Conservation (phyloP, 1,140 invertebrate species). For the Hirudo medicinalis region DNA sequence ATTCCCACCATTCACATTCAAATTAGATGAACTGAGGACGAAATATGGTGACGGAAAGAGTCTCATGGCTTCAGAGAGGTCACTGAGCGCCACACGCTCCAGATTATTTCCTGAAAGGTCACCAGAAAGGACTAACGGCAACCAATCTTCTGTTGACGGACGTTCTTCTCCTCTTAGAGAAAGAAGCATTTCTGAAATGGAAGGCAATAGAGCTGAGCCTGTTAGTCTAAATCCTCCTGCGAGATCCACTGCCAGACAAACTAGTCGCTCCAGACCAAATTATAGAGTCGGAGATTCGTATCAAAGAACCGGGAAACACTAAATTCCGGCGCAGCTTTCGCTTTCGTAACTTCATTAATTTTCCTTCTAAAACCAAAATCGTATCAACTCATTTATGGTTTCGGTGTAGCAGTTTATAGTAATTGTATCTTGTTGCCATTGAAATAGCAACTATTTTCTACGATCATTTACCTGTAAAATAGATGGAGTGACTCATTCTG, state of each 20-base stretch:
- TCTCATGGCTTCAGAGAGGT: neutral
- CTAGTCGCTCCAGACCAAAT: no score
- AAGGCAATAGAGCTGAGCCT: neutral
- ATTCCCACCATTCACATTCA: neutral
- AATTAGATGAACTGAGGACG: constrained; percentile 6
- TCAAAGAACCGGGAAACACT: no score
- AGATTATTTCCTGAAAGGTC: constrained; percentile 7
- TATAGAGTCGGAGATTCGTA: no score
- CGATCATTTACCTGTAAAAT: no score
- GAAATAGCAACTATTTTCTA: no score
- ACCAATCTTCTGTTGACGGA: constrained; percentile 1
- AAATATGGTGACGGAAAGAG: constrained; percentile 5
- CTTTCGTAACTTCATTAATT: no score
- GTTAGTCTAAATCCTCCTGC: neutral
- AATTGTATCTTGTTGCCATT: no score
- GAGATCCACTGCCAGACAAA: constrained; percentile 2
- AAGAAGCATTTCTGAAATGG: neutral
- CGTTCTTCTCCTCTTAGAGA: constrained; percentile 1
- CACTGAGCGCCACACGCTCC: neutral
- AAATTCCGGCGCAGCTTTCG: no score
- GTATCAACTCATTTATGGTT: no score
- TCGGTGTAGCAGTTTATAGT: no score
- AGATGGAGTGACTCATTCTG: no score
- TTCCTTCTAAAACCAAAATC: no score
- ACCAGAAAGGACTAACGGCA: neutral